Conservation (phyloP, 2,888 invertebrate species). For the Slavum lentiscoides region DNA sequence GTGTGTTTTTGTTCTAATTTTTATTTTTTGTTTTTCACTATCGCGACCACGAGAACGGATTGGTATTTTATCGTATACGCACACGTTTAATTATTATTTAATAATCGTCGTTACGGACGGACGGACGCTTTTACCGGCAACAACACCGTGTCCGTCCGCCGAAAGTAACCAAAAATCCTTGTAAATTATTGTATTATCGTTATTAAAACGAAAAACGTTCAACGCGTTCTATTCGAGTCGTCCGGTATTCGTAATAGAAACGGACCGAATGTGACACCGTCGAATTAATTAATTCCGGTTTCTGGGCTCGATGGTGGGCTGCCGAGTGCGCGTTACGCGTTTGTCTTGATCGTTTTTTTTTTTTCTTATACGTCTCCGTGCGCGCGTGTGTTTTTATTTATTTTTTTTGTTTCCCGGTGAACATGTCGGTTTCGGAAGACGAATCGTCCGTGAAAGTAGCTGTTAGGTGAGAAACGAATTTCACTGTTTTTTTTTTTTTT, state of each 20-base stretch:
- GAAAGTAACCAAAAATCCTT: too few relatives aligned
- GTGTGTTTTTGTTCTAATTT: too few relatives aligned
- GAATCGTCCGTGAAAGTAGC: constrained; percentile 73
- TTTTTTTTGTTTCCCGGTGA: not conserved
- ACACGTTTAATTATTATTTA: too few relatives aligned
- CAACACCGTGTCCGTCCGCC: too few relatives aligned
- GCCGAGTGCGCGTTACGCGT: too few relatives aligned
- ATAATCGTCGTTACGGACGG: too few relatives aligned
- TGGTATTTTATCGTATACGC: not conserved
- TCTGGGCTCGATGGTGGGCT: too few relatives aligned
- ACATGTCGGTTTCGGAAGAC: constrained; percentile 64
- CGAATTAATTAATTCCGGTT: not conserved
- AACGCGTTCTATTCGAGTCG: too few relatives aligned
- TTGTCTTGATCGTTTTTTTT: not conserved
- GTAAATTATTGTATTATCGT: too few relatives aligned
- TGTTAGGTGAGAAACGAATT: constrained; percentile 64
- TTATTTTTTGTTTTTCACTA: too few relatives aligned
- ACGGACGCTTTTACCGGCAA: not conserved
- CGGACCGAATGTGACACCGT: not conserved
- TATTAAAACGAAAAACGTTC: too few relatives aligned
- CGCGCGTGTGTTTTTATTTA: not conserved
- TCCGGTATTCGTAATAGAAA: too few relatives aligned
- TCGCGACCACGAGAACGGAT: not conserved
- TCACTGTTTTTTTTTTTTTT: not conserved
- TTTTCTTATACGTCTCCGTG: not conserved